Percentiles rank a stretch among this genome's conserved stretches.
phyloP scores from a whole-genome alignment of 2,113 vertebrate species.

The Periophthalmodon schlosseri region DNA sequence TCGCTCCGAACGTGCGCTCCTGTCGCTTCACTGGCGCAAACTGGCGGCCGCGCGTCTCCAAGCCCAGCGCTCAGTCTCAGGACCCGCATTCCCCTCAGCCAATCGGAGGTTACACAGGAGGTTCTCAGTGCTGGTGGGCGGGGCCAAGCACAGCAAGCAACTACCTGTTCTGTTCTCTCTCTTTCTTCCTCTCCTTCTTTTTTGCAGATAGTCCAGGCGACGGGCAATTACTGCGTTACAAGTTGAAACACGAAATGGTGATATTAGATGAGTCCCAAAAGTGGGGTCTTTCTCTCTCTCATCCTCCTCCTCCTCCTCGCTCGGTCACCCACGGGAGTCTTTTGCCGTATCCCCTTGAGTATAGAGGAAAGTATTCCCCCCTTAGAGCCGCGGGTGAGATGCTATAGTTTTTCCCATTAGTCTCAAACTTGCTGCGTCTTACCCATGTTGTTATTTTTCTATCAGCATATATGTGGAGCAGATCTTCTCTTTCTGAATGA shows the following conservation, averaged over 20 bases:
- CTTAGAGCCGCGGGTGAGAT: conserved; percentile 18
- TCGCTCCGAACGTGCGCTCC: conserved; percentile 68
- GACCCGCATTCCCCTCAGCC: conserved; percentile 80
- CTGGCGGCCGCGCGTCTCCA: conserved; percentile 74
- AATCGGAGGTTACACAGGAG: conserved; percentile 76
- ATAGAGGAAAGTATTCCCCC: conserved; percentile 11
- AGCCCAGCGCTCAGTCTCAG: conserved; percentile 75
- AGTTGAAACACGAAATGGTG: conserved; percentile 36
- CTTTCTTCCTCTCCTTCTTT: background rate
- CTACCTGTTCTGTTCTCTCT: conserved; percentile 62
- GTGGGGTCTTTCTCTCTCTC: conserved; percentile 9
- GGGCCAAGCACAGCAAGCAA: conserved; percentile 70
- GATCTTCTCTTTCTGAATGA: background rate
- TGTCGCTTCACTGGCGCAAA: conserved; percentile 73
- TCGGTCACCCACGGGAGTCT: conserved; percentile 21
- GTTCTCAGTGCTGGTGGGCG: conserved; percentile 73
- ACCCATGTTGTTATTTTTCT: background rate
- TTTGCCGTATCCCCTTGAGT: conserved; percentile 15
- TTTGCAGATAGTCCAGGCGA: conserved; percentile 52
- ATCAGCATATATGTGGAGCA: background rate
- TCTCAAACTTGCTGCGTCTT: background rate
- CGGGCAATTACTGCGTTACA: conserved; percentile 44
- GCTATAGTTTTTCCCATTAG: conserved; percentile 16
- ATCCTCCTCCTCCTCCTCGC: background rate
- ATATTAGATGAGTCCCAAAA: conserved; percentile 37